These are phyloP conservation scores for Drosophila ficusphila DNA, from an alignment of 1,140 invertebrate species.

Conservation along the genomic window DNA sequence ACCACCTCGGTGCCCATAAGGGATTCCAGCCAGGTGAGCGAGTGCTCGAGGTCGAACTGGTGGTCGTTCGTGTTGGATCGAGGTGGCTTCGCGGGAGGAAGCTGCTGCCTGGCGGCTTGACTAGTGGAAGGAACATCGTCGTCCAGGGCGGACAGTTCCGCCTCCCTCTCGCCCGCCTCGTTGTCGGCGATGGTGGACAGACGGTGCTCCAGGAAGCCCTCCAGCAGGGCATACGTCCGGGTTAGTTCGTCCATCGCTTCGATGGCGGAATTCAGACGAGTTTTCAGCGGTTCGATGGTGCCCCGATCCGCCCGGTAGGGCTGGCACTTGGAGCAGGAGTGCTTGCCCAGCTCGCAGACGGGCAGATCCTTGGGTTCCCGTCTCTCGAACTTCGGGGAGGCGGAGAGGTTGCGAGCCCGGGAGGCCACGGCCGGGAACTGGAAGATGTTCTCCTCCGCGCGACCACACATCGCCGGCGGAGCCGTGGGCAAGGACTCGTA, in stretches of 20 bases:
- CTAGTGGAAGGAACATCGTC: constrained; percentile 9
- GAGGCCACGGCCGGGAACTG: constrained; percentile 68
- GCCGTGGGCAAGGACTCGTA: constrained; percentile 79
- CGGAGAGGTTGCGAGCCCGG: constrained; percentile 61
- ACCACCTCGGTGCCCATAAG: constrained; percentile 63
- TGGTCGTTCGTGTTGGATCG: constrained; percentile 73
- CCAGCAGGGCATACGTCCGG: constrained; percentile 57
- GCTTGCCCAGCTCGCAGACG: constrained; percentile 58
- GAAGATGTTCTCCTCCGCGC: constrained; percentile 65
- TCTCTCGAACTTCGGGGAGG: constrained; percentile 52
- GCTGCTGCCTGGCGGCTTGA: neutral
- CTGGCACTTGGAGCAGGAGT: constrained; percentile 60
- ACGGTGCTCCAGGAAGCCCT: constrained; percentile 64
- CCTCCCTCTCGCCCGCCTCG: constrained; percentile 36
- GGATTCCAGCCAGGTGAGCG: constrained; percentile 86
- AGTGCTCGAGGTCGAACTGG: constrained; percentile 86
- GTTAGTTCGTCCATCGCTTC: constrained; percentile 70
- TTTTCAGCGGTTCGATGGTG: constrained; percentile 70
- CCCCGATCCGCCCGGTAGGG: constrained; percentile 61
- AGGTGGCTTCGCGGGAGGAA: constrained; percentile 31
- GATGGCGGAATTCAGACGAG: constrained; percentile 62
- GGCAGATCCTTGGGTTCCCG: constrained; percentile 58
- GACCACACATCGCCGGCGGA: constrained; percentile 70
- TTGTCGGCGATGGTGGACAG: constrained; percentile 61
- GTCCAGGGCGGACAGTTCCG: neutral